Percentiles rank a stretch among this genome's conserved stretches.
phyloP scores from a whole-genome alignment of 2,797 vertebrate genomes.

The Phalloptychus januarius region DNA sequence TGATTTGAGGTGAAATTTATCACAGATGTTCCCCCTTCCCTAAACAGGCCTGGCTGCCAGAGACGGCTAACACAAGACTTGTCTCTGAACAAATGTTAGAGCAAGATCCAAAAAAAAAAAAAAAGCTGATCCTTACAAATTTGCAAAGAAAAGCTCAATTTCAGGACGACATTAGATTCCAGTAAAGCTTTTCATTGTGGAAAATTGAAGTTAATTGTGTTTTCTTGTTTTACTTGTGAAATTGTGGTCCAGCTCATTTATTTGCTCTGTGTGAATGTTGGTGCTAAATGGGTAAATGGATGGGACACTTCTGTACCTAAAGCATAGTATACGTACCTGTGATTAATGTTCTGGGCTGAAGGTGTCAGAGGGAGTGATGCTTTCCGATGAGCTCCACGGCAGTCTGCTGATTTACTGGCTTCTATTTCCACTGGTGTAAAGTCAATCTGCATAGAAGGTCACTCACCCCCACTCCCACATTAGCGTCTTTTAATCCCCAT shows the following conservation, averaged over 20 bases:
- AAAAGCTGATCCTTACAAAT: slow-evolving; percentile 44
- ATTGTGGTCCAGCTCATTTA: slow-evolving; percentile 16
- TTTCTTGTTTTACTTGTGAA: slow-evolving; percentile 4
- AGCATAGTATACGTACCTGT: slow-evolving; percentile 53
- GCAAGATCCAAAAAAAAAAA: slow-evolving; percentile 56
- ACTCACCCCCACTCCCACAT: slow-evolving; percentile 81
- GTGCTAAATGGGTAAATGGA: slow-evolving; percentile 72
- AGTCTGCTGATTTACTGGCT: slow-evolving; percentile 86
- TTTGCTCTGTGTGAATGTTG: slow-evolving; percentile 41
- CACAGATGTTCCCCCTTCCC: slow-evolving; percentile 77
- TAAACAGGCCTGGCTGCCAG: slow-evolving; percentile 71
- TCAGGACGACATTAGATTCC: slow-evolving; percentile 34
- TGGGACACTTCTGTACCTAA: slow-evolving; percentile 57
- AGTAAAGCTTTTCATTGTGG: neutral
- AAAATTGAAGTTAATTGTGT: neutral
- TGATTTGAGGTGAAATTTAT: slow-evolving; percentile 77
- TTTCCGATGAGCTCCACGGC: slow-evolving; percentile 72
- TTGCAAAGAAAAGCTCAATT: slow-evolving; percentile 44
- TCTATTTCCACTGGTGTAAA: slow-evolving; percentile 88
- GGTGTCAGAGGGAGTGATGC: slow-evolving; percentile 82
- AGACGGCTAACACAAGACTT: slow-evolving; percentile 69
- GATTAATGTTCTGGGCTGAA: slow-evolving; percentile 79
- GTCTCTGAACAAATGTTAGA: slow-evolving; percentile 42
- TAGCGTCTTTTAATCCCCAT: slow-evolving; percentile 84
- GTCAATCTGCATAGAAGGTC: slow-evolving; percentile 91